These are phyloP conservation scores for Synanthedon myopaeformis DNA, from an alignment of 2,888 invertebrate species.

Conservation along the genomic window DNA sequence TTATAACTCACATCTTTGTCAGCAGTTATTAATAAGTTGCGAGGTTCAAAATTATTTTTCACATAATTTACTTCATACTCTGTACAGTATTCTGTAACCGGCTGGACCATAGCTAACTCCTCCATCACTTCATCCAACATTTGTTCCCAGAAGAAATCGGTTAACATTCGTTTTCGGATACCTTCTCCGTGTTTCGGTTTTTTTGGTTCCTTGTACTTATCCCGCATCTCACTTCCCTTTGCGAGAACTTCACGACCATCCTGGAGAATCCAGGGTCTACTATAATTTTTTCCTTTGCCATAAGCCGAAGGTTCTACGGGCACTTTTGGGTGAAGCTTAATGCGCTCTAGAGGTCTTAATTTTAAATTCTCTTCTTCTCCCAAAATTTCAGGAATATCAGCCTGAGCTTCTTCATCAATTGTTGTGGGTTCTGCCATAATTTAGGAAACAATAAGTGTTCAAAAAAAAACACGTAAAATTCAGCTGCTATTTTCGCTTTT, in stretches of 20 bases:
- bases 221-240: slow-evolving; percentile 53
- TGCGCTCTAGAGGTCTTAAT: slow-evolving; percentile 45
- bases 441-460: too few relatives aligned
- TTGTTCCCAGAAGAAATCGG: slow-evolving; percentile 63
- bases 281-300: slow-evolving; percentile 46
- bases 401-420: slow-evolving; percentile 39
- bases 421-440: slow-evolving; percentile 11
- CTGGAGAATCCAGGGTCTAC: slow-evolving; percentile 56
- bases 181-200: slow-evolving; percentile 34
- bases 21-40: slow-evolving; percentile 40
- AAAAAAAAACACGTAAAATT: too few relatives aligned
- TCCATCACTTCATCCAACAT: slow-evolving; percentile 62
- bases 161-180: slow-evolving; percentile 51
- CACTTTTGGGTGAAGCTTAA: slow-evolving; percentile 46
- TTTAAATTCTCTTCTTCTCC: slow-evolving; percentile 32
- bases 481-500: too few relatives aligned
- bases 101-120: slow-evolving; percentile 44
- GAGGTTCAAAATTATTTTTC: slow-evolving; percentile 46
- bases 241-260: slow-evolving; percentile 45
- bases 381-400: slow-evolving; percentile 39
- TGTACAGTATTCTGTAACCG: slow-evolving; percentile 47
- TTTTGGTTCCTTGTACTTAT: slow-evolving; percentile 32
- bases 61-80: slow-evolving; percentile 55
- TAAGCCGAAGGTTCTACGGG: slow-evolving; percentile 52
- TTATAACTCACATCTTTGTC: slow-evolving; percentile 41